Evolutionary conservation across 2,797 vertebrate species (phyloP).

Genomic region (Silurus aristotelis): DNA sequence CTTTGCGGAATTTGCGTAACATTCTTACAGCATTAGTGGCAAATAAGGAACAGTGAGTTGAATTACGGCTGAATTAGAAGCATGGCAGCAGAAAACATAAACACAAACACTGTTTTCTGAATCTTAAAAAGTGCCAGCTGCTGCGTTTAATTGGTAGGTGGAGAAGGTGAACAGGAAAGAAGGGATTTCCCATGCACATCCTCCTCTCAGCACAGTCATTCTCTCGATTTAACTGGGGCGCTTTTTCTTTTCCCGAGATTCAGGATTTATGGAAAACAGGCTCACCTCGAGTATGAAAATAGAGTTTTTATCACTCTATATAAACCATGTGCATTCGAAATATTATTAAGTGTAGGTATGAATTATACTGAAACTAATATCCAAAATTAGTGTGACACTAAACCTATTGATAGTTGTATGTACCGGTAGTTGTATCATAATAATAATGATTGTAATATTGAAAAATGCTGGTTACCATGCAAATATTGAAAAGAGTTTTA

Average conservation of each 20-base stretch:
- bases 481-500: not conserved
- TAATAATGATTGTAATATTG: not conserved
- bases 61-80: slow-evolving; percentile 21
- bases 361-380: not conserved
- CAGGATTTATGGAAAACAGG: not conserved
- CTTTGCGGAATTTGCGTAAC: slow-evolving; percentile 20
- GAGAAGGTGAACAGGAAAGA: slow-evolving; percentile 54
- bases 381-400: not conserved
- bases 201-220: slow-evolving; percentile 47
- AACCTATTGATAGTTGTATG: not conserved
- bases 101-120: slow-evolving; percentile 13
- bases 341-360: not conserved
- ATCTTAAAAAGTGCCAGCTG: not conserved
- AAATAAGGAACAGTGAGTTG: not conserved
- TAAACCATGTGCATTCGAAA: not conserved
- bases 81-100: not conserved
- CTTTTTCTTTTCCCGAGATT: not conserved
- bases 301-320: not conserved
- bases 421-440: not conserved
- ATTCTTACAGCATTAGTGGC: slow-evolving; percentile 26
- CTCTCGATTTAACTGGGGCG: not conserved
- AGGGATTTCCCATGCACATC: slow-evolving; percentile 49
- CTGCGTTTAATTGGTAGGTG: slow-evolving; percentile 33
- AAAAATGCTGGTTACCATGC: not conserved
- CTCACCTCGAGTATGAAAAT: not conserved